These are phyloP conservation scores for Zalophus californianus DNA, from an alignment of 2,797 vertebrate genomes.

Conservation along the genomic window DNA sequence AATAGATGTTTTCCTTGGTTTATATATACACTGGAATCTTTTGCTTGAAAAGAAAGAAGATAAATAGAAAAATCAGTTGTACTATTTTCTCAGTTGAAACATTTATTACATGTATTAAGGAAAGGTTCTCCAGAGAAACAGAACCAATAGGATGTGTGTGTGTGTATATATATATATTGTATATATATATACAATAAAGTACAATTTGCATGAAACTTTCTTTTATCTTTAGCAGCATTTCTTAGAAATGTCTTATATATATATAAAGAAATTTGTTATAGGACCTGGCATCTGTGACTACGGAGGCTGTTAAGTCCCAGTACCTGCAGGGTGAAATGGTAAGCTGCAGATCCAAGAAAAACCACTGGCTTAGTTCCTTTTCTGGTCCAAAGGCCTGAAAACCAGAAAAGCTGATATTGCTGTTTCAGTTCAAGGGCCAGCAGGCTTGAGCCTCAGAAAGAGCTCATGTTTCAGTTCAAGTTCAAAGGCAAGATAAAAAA, in stretches of 20 bases:
- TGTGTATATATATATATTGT: too few relatives aligned
- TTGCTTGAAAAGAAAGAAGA: slow-evolving; percentile 21
- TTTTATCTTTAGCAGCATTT: too few relatives aligned
- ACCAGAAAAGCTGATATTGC: too few relatives aligned
- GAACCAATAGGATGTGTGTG: neutral
- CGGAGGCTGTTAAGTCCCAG: neutral
- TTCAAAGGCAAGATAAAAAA: neutral
- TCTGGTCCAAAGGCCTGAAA: neutral
- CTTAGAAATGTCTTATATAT: too few relatives aligned
- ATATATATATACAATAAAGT: fast-evolving
- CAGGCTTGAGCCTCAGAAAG: neutral
- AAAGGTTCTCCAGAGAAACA: neutral
- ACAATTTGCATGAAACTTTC: too few relatives aligned
- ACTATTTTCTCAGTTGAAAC: slow-evolving; percentile 48
- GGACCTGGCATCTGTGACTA: neutral
- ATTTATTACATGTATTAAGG: slow-evolving; percentile 43
- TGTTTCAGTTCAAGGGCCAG: neutral
- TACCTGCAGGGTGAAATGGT: neutral
- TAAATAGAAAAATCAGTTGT: slow-evolving; percentile 43
- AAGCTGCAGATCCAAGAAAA: neutral
- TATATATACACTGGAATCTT: slow-evolving; percentile 82
- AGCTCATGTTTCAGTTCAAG: neutral
- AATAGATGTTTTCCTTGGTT: slow-evolving; percentile 82
- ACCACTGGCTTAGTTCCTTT: neutral
- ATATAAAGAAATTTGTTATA: neutral